Percentiles rank a stretch among this genome's conserved stretches.
Evolutionary conservation across 1,140 invertebrate genomes (phyloP).

Genomic region (Rhyzopertha dominica): DNA sequence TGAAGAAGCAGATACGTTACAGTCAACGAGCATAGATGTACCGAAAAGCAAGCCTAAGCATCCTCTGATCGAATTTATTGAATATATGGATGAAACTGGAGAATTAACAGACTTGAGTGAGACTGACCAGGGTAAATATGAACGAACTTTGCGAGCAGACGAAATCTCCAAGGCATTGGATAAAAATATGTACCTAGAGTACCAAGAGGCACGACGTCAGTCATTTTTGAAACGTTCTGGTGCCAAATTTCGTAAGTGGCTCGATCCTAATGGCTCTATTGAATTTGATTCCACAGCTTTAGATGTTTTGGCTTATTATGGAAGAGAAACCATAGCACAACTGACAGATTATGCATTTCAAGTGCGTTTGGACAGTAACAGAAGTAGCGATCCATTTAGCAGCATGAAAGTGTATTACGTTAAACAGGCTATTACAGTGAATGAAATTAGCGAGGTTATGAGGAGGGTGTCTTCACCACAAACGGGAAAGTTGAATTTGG

Average conservation of each 20-base stretch:
- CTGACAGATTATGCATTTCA: slow-evolving; percentile 63
- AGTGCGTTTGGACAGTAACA: slow-evolving; percentile 56
- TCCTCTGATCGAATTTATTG: slow-evolving; percentile 49
- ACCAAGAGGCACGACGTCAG: slow-evolving; percentile 47
- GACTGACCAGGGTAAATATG: slow-evolving; percentile 50
- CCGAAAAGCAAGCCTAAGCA: slow-evolving; percentile 30
- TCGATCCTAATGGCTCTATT: slow-evolving; percentile 49
- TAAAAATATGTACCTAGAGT: slow-evolving; percentile 52
- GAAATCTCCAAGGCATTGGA: slow-evolving; percentile 50
- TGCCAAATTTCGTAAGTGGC: slow-evolving; percentile 49
- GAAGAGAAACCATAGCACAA: slow-evolving; percentile 67
- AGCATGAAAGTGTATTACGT: slow-evolving; percentile 51
- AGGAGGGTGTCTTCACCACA: slow-evolving; percentile 48
- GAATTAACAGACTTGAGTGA: slow-evolving; percentile 49
- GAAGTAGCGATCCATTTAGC: slow-evolving; percentile 52
- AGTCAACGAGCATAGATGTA: slow-evolving; percentile 19
- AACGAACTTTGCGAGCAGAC: slow-evolving; percentile 50
- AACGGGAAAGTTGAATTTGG: slow-evolving; percentile 44
- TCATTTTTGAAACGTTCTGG: slow-evolving; percentile 47
- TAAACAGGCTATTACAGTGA: slow-evolving; percentile 50
- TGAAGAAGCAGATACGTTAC: slow-evolving; percentile 15
- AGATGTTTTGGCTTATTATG: slow-evolving; percentile 63
- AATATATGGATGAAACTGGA: slow-evolving; percentile 53
- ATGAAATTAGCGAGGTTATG: slow-evolving; percentile 53
- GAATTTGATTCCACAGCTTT: slow-evolving; percentile 48